phyloP scores from a whole-genome alignment of 2,797 vertebrate genomes.

The Okamejei kenojei region DNA sequence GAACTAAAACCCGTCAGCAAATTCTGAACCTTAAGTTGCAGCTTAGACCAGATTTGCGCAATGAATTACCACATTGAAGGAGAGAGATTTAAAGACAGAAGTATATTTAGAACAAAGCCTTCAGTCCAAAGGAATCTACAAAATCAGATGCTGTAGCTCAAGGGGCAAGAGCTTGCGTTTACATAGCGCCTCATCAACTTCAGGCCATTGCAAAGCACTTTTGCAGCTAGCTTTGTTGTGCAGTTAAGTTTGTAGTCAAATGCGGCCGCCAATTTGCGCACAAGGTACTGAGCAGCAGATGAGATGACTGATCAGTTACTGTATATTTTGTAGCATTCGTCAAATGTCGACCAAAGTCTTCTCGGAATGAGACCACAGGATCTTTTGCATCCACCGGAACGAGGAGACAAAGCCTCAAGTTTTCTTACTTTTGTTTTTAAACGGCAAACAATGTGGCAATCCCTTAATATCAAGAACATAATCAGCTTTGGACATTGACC shows the following conservation, averaged over 20 bases:
- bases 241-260: neutral
- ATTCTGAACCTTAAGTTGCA: neutral
- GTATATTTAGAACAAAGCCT: neutral
- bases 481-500: too few species aligned
- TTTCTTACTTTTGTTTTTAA: neutral
- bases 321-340: neutral
- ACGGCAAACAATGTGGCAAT: neutral
- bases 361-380: neutral
- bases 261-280: constrained; percentile 22
- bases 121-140: neutral
- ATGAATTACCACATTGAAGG: neutral
- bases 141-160: too few species aligned
- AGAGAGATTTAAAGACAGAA: neutral
- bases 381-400: neutral
- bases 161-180: neutral
- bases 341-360: neutral
- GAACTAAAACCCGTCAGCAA: neutral
- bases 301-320: neutral
- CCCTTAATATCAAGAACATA: neutral
- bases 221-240: neutral
- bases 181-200: neutral
- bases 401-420: neutral
- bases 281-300: neutral
- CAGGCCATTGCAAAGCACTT: neutral
- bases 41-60: constrained; percentile 26